Percentiles rank a stretch among this genome's conserved stretches.
Evolutionary conservation across 1,140 invertebrate genomes (phyloP).

Genomic region (Pseudoatta argentina): DNA sequence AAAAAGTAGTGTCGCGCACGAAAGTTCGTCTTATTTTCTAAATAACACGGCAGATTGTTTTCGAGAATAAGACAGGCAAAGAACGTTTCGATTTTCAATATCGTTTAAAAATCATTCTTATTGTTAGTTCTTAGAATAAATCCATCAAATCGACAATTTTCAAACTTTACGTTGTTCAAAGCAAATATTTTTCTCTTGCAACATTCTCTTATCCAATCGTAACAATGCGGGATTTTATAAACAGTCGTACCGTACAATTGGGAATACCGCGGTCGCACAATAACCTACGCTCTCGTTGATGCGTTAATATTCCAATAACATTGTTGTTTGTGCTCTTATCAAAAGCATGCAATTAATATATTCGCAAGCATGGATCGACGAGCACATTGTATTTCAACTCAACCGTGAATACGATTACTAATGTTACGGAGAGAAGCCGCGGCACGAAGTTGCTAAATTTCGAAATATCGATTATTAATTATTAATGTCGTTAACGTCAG

Average conservation of each 20-base stretch:
- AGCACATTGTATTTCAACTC: conserved; percentile 41
- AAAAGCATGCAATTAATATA: conserved; percentile 56
- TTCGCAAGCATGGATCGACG: conserved; percentile 37
- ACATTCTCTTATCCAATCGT: not conserved
- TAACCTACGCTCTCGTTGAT: conserved; percentile 37
- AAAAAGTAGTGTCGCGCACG: not conserved
- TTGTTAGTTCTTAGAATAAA: not conserved
- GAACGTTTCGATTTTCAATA: not conserved
- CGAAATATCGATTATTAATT: conserved; percentile 64
- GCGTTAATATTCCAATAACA: conserved; percentile 49
- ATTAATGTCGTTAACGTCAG: conserved; percentile 64
- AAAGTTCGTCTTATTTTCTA: not conserved
- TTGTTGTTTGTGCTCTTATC: conserved; percentile 49
- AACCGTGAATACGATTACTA: conserved; percentile 47
- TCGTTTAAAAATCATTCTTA: not conserved
- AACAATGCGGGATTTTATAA: conserved; percentile 26
- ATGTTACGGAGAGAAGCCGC: conserved; percentile 15
- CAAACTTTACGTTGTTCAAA: not conserved
- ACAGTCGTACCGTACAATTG: not conserved
- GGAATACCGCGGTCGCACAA: conserved; percentile 33
- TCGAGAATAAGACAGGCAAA: not conserved
- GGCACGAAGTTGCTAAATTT: conserved; percentile 49
- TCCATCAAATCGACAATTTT: conserved; percentile 3
- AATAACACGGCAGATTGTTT: not conserved
- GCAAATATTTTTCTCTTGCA: not conserved